Evolutionary conservation across 2,888 invertebrate genomes (phyloP), one percentile per base, ranked within the genome.

Genomic region (Ophioninae sp.): DNA sequence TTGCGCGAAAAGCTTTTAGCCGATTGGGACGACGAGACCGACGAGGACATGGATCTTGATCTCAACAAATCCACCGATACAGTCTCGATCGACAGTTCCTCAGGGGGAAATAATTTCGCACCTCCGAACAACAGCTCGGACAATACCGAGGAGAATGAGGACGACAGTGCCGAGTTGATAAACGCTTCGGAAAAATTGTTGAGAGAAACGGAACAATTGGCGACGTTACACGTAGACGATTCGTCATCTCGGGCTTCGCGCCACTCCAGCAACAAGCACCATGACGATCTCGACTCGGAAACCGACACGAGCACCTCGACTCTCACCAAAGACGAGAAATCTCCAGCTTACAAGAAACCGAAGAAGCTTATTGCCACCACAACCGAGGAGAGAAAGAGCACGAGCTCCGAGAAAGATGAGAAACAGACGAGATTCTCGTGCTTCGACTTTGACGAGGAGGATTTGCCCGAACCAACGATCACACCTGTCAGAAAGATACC

Each of bases 391-490:
- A 85, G 67, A 79, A 87, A 86, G 68, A 78, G 74, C 59, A 56
- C 81, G 17, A 76, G 76, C 17, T 86, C 88, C 6, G 86, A 86
- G 6, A 82, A 81, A 6, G 88, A 90, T 56, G 83, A 68, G 0
- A 79, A 84, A 56, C 41, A 90, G 89, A 94, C 92, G 87, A 92
- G 94, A 22, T 93, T 95, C 75, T 96, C 96, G 0, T 97, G 97
- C 90, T 97, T 97, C 90, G 97, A 97, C 91, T 97, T 97, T 90
- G 95, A 96, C 86, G 95, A 95, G 73, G 96, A 96, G 84, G 96
- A 96, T 86, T 95, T 96, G 90, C 95, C 94, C 88, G 94, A 95
- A 93, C 94, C 94, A 13, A 93, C 94, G 79, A 94, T 94, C 83
- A 90, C 91, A 61, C 91, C 91, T 17, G 94, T 95, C 17, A 93